Base-by-base conservation (phyloP, 2,888 invertebrate genomes). In the Andrena fulva region DNA sequence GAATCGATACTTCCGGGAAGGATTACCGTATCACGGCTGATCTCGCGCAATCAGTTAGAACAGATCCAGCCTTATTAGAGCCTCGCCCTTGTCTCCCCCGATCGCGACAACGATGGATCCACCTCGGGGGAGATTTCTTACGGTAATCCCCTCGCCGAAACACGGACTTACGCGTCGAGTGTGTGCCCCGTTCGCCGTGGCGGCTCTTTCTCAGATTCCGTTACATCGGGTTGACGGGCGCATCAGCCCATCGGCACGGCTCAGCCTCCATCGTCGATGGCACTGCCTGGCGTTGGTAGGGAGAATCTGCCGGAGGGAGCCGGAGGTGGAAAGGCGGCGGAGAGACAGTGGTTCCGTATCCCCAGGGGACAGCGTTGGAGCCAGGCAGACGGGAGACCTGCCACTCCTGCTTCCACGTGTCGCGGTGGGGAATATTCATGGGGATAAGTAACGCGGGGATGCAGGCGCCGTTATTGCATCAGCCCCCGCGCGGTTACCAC, bases 1-100 rank as follows among this genome's bases (percentile, higher is more conserved):
- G 50, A 67, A 82, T 82, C 80, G 73, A 81, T 83, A 83, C 69
- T 74, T 77, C 74, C 67, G 73, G 56, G 63, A 70, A 67, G 82
- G 83, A 82, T 83, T 83, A 82, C 77, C 77, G 82, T 77, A 71
- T 77, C 74, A 56, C 69, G 74, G 27, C 27, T 67, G 74, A 74
- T 77, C 83, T 71, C 52, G 59, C 67, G 52, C 70, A 68, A 80
- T 82, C 82, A 67, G 73, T 73, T 67, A 70, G 68, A 74, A 70
- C 31, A 64, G 76, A 83, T 82, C 77, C 64, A 16, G 20, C 48
- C 69, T 60, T 69, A 62, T 74, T 52, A 62, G 82, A 71, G 56
- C 67, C 48, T 31, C 60, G 59, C 64, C 27, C 27, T 20, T 33
- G 4, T 56, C 20, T 66, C 16, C 48, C 48, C 48, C 16, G 69